Percentiles rank a stretch among this genome's conserved stretches.
phyloP scores from a whole-genome alignment of 2,888 invertebrate genomes.

The Chloroclysta siterata region DNA sequence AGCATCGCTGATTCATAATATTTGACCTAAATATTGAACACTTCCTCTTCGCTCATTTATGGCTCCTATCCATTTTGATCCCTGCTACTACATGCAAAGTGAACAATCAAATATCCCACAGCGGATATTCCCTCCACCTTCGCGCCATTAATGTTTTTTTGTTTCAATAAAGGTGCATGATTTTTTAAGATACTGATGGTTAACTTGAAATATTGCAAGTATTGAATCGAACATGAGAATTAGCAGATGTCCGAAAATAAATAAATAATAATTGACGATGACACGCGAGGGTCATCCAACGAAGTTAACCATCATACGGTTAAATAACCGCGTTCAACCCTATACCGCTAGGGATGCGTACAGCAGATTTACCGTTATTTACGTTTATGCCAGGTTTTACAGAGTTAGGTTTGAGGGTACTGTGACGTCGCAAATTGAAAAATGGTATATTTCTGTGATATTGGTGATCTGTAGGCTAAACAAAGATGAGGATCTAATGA shows the following conservation, averaged over 20 bases:
- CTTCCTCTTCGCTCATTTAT: not conserved
- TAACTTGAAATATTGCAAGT: slow-evolving; percentile 2
- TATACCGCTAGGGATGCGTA: slow-evolving; percentile 45
- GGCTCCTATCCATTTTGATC: no score
- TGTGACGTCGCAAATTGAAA: no score
- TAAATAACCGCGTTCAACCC: slow-evolving; percentile 73
- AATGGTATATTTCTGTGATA: no score
- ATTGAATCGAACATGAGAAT: slow-evolving; percentile 42
- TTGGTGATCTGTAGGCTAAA: no score
- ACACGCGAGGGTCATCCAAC: slow-evolving; percentile 74
- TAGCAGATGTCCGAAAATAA: slow-evolving; percentile 51
- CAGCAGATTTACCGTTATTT: not conserved
- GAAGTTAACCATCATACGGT: slow-evolving; percentile 71
- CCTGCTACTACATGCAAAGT: not conserved
- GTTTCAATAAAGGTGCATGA: slow-evolving; percentile 2
- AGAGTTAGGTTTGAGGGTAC: no score
- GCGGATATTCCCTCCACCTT: not conserved
- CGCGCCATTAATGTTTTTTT: not conserved
- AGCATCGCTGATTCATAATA: slow-evolving; percentile 7
- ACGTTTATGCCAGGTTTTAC: not conserved
- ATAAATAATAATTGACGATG: slow-evolving; percentile 66
- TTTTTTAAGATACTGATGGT: slow-evolving; percentile 7
- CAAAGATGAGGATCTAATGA: no score
- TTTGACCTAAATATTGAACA: slow-evolving; percentile 3
- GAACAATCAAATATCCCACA: not conserved